Evolutionary conservation across 2,113 vertebrate species (phyloP).

Genomic region (Neoarius graeffei): DNA sequence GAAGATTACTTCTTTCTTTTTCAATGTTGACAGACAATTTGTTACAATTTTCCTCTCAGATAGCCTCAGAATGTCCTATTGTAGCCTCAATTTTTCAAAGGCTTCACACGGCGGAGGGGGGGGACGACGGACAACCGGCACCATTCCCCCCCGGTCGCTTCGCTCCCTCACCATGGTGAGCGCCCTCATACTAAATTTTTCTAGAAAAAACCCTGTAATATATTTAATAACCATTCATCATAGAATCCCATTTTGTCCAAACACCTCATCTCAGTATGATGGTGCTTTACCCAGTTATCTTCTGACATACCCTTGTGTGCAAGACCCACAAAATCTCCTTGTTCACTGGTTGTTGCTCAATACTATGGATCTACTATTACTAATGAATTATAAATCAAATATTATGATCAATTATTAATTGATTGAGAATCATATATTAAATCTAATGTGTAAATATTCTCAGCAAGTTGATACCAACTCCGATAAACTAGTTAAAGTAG

Average conservation of each 20-base stretch:
- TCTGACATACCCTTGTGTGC: not conserved
- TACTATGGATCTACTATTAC: not conserved
- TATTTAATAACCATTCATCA: not conserved
- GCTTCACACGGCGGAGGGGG: too few relatives aligned
- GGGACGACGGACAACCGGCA: too few relatives aligned
- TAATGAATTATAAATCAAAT: not conserved
- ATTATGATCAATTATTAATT: not conserved
- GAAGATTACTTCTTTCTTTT: too few relatives aligned
- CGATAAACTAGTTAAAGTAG: too few relatives aligned
- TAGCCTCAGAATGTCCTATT: too few relatives aligned
- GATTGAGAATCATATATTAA: not conserved
- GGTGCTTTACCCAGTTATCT: not conserved
- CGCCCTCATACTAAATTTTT: too few relatives aligned
- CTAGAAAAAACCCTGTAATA: too few relatives aligned
- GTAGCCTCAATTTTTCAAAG: too few relatives aligned
- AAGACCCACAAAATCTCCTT: not conserved
- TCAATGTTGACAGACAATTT: too few relatives aligned
- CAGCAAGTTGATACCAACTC: not conserved
- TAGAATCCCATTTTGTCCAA: not conserved
- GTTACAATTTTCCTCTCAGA: too few relatives aligned
- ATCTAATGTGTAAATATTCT: not conserved
- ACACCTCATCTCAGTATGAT: not conserved
- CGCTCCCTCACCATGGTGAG: too few relatives aligned
- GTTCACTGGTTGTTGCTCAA: not conserved
- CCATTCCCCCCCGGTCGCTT: too few relatives aligned